Evolutionary conservation across 2,888 invertebrate species (phyloP), one percentile per base, ranked within the genome.

Genomic region (Sylvicola cinctus): DNA sequence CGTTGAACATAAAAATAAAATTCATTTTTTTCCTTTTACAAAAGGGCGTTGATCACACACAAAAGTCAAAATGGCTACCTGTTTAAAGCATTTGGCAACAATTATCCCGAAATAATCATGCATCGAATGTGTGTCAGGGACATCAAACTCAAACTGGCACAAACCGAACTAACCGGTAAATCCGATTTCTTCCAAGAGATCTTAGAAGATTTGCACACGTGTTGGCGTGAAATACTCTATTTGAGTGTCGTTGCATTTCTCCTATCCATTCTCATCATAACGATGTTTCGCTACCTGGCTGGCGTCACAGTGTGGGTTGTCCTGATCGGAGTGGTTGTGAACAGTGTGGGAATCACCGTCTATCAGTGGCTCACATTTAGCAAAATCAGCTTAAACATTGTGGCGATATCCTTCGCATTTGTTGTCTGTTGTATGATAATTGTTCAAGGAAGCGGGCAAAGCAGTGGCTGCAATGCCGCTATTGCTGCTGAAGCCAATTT

Each of bases 371-470:
- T 56, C 56, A 46, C 4, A 20, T 20, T 6, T 8, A 20, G 20
- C 20, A 20, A 8, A 20, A 20, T 8, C 20, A 20, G 8, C 8
- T 8, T 4, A 20, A 20, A 74, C 4, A 68, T 74, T 36, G 43
- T 65, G 10, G 62, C 70, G 31, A 65, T 71, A 5, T 50, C 70
- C 17, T 57, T 68, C 2, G 69, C 74, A 28, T 63, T 60, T 3
- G 43, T 68, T 11, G 58, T 68, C 11, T 42, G 68, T 31, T 47
- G 71, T 13, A 51, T 73, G 2, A 57, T 74, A 66, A 41, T 52
- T 75, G 16, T 74, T 74, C 45, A 61, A 61, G 42, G 74, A 75
- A 54, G 67, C 74, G 15, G 73, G 72, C 33, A 73, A 70, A 52
- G 72, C 72, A 0, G 52, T 74, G 16, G 52, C 60, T 17, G 54